Percentiles rank a stretch among this genome's conserved stretches.
These are phyloP conservation scores for Manis javanica DNA, from an alignment of 2,797 vertebrate genomes.

Conservation along the genomic window DNA sequence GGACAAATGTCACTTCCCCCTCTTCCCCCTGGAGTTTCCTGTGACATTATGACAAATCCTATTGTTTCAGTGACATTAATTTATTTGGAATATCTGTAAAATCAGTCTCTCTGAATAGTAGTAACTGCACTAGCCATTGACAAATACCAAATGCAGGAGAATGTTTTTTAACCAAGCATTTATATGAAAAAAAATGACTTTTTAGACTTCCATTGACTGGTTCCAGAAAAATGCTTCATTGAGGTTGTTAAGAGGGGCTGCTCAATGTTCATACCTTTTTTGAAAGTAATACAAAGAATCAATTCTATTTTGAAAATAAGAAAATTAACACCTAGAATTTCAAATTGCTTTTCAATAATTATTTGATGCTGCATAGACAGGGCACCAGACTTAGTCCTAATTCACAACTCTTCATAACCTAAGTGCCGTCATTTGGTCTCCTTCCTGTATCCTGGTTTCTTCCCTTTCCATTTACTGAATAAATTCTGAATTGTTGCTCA, in stretches of 20 bases:
- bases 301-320: conserved; percentile 4
- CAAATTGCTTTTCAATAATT: conserved; percentile 26
- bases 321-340: conserved; percentile 45
- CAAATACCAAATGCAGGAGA: neutral
- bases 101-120: neutral
- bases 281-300: conserved; percentile 36
- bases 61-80: neutral
- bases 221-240: neutral
- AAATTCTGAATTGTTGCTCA: conserved; percentile 20
- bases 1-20: neutral
- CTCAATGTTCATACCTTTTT: conserved; percentile 53
- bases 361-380: neutral
- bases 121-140: neutral
- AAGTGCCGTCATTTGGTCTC: neutral
- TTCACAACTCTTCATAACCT: neutral
- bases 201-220: conserved; percentile 1
- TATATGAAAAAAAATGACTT: conserved; percentile 22
- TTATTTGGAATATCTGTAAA: conserved; percentile 16
- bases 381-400: neutral
- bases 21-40: neutral
- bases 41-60: neutral
- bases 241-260: neutral
- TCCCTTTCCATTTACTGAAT: conserved; percentile 9
- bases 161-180: neutral
- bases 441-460: neutral